Evolutionary conservation across 2,797 vertebrate genomes (phyloP), one percentile per base, ranked within the genome.

Genomic region (Dromococcyx pavoninus): DNA sequence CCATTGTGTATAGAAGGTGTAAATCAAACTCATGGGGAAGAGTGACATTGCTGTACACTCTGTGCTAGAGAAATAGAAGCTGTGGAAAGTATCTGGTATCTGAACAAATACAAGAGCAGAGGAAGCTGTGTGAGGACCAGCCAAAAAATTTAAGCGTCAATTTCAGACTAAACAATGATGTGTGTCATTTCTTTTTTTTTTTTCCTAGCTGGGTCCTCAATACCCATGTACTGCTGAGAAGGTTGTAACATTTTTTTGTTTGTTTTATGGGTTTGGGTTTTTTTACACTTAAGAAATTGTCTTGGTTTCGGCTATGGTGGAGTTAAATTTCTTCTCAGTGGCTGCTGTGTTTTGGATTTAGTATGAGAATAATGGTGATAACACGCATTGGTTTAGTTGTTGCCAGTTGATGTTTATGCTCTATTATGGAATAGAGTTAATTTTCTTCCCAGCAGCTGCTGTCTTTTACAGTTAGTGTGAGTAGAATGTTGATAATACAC

Each of bases 111-210:
- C 1, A 21, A 64, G 23, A 57, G 21, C 48, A 91, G 58, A 78
- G 24, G 62, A 76, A 82, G 67, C 60, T 67, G 22, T 35, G 5
- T 51, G 50, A 85, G 73, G 60, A 27, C 65, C 28, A 69, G 32
- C 33, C 50, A 87, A 46, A 82, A 87, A 62, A 2, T 41, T 27
- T 57, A 77, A 89, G 53, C 51, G 54, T 57, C 27, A 8, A 0
- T 77, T 93, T 91, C 72, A 92, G 89, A 88, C 65, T 92, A 92
- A 97, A 92, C 54, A 62, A 11, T 80, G 44, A 83, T 75, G 17
- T 60, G n/a, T 48, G 46, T 41, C 11, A 46, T 58, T 12, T 53
- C 37, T 39, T 23, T 32, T 17, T 19, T 25, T 44, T 16, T 53
- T 60, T 41, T 19, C 8, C 35, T 79, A 6, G 13, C 35, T 89